Conservation (phyloP, 2,113 vertebrate species). For the Syngnathus typhle region DNA sequence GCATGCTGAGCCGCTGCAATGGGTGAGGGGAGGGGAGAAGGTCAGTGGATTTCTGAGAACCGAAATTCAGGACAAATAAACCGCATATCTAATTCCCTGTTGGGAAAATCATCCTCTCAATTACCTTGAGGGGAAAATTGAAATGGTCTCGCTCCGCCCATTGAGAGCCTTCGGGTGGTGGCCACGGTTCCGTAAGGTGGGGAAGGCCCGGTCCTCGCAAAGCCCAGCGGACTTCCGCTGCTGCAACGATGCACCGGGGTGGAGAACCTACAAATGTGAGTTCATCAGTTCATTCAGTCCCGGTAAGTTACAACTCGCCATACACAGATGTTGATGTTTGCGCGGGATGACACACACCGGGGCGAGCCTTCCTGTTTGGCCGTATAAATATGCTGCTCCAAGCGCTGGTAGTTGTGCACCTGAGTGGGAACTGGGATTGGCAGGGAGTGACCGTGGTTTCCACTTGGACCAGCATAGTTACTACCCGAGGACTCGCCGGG, state of each 20-base stretch:
- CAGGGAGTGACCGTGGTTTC: slow-evolving; percentile 78
- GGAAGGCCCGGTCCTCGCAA: slow-evolving; percentile 75
- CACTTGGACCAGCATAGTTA: slow-evolving; percentile 44
- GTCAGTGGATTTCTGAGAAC: slow-evolving; percentile 12
- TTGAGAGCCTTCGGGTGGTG: slow-evolving; percentile 74
- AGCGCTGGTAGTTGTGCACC: slow-evolving; percentile 90
- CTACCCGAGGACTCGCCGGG: slow-evolving; percentile 72
- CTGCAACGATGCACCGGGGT: slow-evolving; percentile 74
- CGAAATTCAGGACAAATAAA: slow-evolving; percentile 5
- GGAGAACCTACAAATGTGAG: slow-evolving; percentile 62
- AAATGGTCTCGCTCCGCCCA: slow-evolving; percentile 80
- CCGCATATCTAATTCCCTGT: neutral
- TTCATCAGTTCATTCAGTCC: neutral
- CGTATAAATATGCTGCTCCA: slow-evolving; percentile 89
- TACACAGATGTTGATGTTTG: neutral
- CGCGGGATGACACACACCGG: slow-evolving; percentile 62
- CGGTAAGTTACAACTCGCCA: neutral
- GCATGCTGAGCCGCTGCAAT: slow-evolving; percentile 38
- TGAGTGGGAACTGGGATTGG: slow-evolving; percentile 96
- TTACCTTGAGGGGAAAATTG: slow-evolving; percentile 89
- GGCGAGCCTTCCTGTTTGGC: slow-evolving; percentile 71
- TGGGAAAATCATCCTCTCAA: slow-evolving; percentile 23
- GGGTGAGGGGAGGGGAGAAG: neutral
- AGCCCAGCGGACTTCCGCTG: slow-evolving; percentile 78
- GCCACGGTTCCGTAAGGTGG: slow-evolving; percentile 73